Evolutionary conservation across 2,888 invertebrate species (phyloP).

Genomic region (Conus canariensis): DNA sequence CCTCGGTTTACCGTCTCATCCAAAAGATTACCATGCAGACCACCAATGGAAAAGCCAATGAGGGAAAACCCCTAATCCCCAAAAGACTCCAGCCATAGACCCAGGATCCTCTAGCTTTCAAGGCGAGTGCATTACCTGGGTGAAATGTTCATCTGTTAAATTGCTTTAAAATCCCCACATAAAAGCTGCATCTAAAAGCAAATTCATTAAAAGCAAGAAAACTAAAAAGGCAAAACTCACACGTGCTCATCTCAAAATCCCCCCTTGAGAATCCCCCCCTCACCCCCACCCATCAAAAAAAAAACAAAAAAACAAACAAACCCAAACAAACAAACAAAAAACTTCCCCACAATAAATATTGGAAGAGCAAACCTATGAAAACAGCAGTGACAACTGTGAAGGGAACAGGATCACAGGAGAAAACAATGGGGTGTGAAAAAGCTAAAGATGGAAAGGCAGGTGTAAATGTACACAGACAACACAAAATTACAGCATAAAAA

Average conservation of each 20-base stretch:
- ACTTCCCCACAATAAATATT: neutral
- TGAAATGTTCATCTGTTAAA: no score
- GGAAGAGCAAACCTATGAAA: neutral
- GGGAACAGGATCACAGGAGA: neutral
- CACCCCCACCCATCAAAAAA: neutral
- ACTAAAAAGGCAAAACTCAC: neutral
- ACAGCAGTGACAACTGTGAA: neutral
- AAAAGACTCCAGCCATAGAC: no score
- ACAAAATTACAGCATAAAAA: neutral
- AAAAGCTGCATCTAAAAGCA: no score
- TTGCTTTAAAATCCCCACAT: no score
- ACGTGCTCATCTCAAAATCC: neutral
- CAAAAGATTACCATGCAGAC: no score
- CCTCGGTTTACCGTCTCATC: no score
- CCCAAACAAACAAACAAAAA: neutral
- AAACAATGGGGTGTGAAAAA: no score
- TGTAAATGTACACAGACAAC: neutral
- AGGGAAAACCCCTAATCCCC: no score
- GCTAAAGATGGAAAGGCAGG: conserved; percentile 8
- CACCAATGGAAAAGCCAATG: no score
- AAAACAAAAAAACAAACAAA: neutral
- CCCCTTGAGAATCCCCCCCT: neutral
- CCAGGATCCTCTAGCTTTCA: no score
- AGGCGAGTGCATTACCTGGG: no score
- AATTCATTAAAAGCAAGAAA: no score